Conservation (phyloP, 2,888 invertebrate genomes). For the Acrocyrtus sp. region DNA sequence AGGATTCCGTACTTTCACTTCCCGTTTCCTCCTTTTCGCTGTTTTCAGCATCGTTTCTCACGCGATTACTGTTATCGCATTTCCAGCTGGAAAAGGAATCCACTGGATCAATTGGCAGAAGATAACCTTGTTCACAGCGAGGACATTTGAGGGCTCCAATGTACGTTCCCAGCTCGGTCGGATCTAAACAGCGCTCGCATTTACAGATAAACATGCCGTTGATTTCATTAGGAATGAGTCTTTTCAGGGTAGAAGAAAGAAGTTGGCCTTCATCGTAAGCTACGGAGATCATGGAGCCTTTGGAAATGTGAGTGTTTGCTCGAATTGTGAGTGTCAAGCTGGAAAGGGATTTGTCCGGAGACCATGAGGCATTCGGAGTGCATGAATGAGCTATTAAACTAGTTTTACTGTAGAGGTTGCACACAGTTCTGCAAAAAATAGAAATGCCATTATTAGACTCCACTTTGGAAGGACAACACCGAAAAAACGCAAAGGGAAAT, state of each 20-base stretch:
- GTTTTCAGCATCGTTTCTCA: background rate
- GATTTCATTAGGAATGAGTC: constrained; percentile 57
- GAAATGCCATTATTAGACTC: background rate
- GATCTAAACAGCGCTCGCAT: constrained; percentile 52
- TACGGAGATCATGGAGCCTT: constrained; percentile 46
- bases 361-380: constrained; percentile 51
- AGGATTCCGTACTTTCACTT: constrained; percentile 19
- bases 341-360: constrained; percentile 39
- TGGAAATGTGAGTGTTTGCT: constrained; percentile 41
- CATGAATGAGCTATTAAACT: constrained; percentile 56
- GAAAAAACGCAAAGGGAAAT: background rate
- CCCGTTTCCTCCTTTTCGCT: constrained; percentile 1
- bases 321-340: constrained; percentile 43
- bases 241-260: constrained; percentile 50
- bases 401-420: constrained; percentile 53
- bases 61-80: constrained; percentile 26
- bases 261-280: constrained; percentile 54
- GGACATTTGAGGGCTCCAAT: constrained; percentile 54
- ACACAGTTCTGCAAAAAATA: constrained; percentile 29
- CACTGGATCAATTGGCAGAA: constrained; percentile 47
- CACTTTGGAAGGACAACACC: constrained; percentile 2
- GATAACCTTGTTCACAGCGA: constrained; percentile 40
- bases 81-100: constrained; percentile 58
- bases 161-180: constrained; percentile 51
- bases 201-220: constrained; percentile 52